Base-by-base conservation (phyloP, 2,797 vertebrate species). In the Sebastolobus alascanus region DNA sequence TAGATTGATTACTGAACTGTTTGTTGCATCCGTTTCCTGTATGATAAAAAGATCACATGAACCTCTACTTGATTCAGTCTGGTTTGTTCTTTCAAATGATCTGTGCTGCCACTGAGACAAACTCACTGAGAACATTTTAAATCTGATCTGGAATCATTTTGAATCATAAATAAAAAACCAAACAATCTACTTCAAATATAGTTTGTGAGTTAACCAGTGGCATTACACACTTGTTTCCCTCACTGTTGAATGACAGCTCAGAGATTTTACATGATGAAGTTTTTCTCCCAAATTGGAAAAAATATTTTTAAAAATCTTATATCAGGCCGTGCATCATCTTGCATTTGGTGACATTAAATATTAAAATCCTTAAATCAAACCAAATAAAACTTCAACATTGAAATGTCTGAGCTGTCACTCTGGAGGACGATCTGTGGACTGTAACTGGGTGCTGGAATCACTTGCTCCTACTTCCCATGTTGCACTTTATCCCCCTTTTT, bases 401-500 rank as follows among this genome's bases (percentile, higher is more conserved):
- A 63, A 60, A 77, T 88, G 59, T 90, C 86, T 89, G 91, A 93
- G 83, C 91, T 93, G 90, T 90, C 84, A 76, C 55, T 81, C 79
- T 64, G 61, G 71, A 83, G 85, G 80, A 67, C 60, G 56, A 84
- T 69, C 84, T 75, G 86, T 92, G 88, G 86, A 73, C 87, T 92
- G 85, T 89, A 89, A 85, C 89, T 89, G 86, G 88, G 90, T 90
- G 92, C 90, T 95, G 94, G 90, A 90, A 94, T 95, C 94, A 95
- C 87, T 91, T 55, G 87, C 93, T 95, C 93, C 93, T 86, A 58
- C 81, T 83, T 91, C 87, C 80, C 89, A 79, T 82, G 82, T 87
- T 75, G 71, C 82, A 88, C 79, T 67, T 65, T 82, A 85, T 79
- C 79, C 77, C 75, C 56, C 68, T 35, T 54, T 54, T 73, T 46